Conservation (phyloP, 1,140 invertebrate species). For the Aphidius gifuensis region DNA sequence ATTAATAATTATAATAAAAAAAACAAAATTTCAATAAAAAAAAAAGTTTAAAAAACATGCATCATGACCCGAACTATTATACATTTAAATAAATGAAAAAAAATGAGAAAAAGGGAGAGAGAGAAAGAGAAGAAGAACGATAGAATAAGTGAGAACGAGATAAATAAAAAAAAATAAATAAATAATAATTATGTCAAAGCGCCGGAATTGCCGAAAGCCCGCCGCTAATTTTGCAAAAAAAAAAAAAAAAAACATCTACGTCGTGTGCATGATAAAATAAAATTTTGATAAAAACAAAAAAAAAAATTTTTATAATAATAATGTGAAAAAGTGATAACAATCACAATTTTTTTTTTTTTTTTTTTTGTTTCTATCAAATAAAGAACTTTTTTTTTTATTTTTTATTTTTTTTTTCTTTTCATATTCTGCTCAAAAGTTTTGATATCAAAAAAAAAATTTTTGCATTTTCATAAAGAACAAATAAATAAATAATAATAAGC, state of each 20-base stretch:
- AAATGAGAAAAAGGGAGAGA: background rate
- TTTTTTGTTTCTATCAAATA: no score
- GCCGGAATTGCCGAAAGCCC: slow-evolving; percentile 43
- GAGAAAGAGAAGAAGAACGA: background rate
- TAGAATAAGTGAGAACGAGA: background rate
- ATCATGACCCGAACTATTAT: background rate
- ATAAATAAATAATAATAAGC: no score
- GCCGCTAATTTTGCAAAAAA: slow-evolving; percentile 25
- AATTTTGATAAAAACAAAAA: no score
- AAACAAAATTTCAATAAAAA: background rate
- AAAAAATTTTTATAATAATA: no score
- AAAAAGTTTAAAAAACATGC: background rate
- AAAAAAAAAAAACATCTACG: slow-evolving; percentile 27
- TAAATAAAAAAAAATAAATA: background rate
- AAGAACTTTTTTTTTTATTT: no score
- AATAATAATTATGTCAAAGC: slow-evolving; percentile 20
- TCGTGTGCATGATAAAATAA: slow-evolving; percentile 20
- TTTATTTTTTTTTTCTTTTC: no score
- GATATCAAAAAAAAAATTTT: no score
- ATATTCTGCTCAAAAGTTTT: no score
- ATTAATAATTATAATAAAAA: no score
- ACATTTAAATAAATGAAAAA: background rate
- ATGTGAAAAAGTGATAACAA: no score
- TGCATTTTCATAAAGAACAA: no score
- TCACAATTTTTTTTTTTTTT: no score